phyloP scores from a whole-genome alignment of 1,140 invertebrate species.

The Homalodisca vitripennis region DNA sequence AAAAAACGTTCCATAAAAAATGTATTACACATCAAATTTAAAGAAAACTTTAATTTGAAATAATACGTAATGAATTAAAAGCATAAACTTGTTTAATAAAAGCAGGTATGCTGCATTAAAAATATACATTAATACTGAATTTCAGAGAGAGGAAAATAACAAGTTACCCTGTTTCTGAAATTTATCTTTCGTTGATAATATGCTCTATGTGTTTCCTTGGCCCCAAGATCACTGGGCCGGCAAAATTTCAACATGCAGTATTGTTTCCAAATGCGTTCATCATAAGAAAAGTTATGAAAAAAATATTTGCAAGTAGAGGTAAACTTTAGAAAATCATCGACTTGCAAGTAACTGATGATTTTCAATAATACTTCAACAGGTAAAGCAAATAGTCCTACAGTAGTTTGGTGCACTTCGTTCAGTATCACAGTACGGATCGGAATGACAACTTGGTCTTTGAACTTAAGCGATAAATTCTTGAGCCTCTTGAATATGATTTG shows the following conservation, averaged over 20 bases:
- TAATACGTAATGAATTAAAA: too few species aligned
- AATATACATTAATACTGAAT: too few species aligned
- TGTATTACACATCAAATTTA: too few species aligned
- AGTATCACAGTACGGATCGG: background rate
- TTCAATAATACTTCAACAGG: conserved; percentile 12
- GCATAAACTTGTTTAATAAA: too few species aligned
- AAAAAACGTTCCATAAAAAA: too few species aligned
- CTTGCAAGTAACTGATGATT: conserved; percentile 1
- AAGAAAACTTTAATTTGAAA: too few species aligned
- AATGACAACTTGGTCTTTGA: conserved; percentile 8
- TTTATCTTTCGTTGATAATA: conserved; percentile 1
- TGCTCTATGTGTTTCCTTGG: background rate
- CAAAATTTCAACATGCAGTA: conserved; percentile 14
- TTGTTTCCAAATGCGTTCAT: conserved; percentile 28
- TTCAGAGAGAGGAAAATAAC: conserved; percentile 7
- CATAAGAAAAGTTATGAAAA: conserved; percentile 26
- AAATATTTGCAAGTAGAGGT: conserved; percentile 23
- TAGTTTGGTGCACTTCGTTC: background rate
- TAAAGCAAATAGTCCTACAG: conserved; percentile 5
- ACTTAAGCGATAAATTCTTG: background rate
- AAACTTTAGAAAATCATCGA: conserved; percentile 10
- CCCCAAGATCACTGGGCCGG: background rate
- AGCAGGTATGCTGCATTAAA: too few species aligned
- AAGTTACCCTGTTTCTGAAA: background rate
- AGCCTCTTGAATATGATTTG: conserved; percentile 10